These are phyloP conservation scores for Catajapyx aquilonaris DNA, from an alignment of 1,140 invertebrate genomes.

Conservation along the genomic window DNA sequence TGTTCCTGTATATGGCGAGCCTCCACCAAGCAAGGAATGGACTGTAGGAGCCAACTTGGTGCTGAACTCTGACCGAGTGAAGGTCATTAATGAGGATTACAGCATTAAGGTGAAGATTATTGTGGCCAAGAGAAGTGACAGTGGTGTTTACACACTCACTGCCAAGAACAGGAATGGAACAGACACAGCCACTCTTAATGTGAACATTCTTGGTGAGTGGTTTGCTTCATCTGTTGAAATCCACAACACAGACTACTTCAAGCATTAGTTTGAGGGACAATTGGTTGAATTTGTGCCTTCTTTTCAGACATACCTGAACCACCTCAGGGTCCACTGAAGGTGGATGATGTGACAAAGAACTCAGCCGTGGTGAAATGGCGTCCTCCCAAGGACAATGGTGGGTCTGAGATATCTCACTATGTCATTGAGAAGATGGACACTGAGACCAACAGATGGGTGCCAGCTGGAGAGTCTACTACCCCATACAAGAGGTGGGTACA, in stretches of 20 bases:
- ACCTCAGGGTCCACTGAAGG: constrained; percentile 70
- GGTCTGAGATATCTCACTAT: constrained; percentile 76
- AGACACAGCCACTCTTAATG: constrained; percentile 68
- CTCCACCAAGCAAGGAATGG: constrained; percentile 86
- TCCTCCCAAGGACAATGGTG: constrained; percentile 79
- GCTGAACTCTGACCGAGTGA: constrained; percentile 57
- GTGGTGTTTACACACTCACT: constrained; percentile 70
- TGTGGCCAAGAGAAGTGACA: constrained; percentile 72
- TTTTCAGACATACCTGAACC: constrained; percentile 47
- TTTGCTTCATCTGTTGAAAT: not conserved
- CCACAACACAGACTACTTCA: too few relatives aligned
- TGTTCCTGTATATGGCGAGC: constrained; percentile 83
- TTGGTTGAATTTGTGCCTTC: too few relatives aligned
- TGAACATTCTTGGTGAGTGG: constrained; percentile 48
- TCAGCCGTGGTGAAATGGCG: constrained; percentile 64
- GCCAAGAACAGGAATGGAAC: constrained; percentile 81
- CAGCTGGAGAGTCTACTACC: constrained; percentile 52
- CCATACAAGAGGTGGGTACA: constrained; percentile 29
- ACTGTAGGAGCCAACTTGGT: constrained; percentile 56
- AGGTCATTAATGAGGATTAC: constrained; percentile 65
- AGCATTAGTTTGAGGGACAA: too few relatives aligned
- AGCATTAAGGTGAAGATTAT: constrained; percentile 67
- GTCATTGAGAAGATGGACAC: constrained; percentile 87
- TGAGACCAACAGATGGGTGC: constrained; percentile 81
- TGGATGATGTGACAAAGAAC: constrained; percentile 62